Evolutionary conservation across 2,113 vertebrate genomes (phyloP).

Genomic region (Centrocercus urophasianus): DNA sequence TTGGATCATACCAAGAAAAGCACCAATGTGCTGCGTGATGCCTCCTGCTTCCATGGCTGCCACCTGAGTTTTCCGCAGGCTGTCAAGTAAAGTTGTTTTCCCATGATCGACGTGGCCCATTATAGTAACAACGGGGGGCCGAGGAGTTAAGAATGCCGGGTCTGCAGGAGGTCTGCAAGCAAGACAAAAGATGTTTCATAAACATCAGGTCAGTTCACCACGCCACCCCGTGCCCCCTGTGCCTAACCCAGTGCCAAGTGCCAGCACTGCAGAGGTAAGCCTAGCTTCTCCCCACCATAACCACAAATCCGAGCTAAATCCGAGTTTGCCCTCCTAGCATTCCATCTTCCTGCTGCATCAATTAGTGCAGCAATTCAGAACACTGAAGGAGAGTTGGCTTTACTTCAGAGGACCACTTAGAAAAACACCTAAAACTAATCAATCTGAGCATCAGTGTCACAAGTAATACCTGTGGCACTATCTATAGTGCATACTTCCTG

Average conservation of each 20-base stretch:
- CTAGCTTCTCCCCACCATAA: background rate
- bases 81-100: conserved; percentile 95
- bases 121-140: conserved; percentile 92
- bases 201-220: background rate
- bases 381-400: background rate
- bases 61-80: conserved; percentile 90
- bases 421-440: background rate
- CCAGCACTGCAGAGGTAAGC: background rate
- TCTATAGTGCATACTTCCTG: too few relatives aligned
- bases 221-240: background rate
- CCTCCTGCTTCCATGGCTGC: conserved; percentile 86
- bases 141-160: conserved; percentile 76
- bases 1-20: conserved; percentile 84
- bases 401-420: background rate
- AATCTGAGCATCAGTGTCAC: background rate
- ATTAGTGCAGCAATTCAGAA: background rate
- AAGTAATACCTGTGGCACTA: background rate
- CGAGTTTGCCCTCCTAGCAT: background rate
- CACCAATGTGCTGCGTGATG: conserved; percentile 91
- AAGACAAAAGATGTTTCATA: background rate
- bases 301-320: background rate
- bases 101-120: conserved; percentile 98
- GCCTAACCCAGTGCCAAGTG: fast-evolving
- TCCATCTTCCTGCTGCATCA: background rate
- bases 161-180: conserved; percentile 84